Evolutionary conservation across 2,797 vertebrate species (phyloP).

Genomic region (Neosalanx taihuensis): DNA sequence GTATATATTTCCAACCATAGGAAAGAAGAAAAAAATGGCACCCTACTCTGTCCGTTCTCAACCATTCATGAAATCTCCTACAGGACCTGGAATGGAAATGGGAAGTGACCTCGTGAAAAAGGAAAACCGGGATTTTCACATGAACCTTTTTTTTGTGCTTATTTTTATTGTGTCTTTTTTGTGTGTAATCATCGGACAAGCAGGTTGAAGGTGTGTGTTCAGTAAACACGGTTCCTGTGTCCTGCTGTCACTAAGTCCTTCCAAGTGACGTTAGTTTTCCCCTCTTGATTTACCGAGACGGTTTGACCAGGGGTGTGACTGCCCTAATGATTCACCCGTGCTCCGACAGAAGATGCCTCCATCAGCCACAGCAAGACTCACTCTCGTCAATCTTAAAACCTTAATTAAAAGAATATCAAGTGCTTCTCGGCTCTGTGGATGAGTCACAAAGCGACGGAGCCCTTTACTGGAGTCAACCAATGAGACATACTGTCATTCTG

Average conservation of each 20-base stretch:
- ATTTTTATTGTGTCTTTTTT: constrained; percentile 48
- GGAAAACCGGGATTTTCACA: constrained; percentile 54
- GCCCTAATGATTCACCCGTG: constrained; percentile 43
- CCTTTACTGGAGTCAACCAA: background rate
- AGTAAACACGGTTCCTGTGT: constrained; percentile 30
- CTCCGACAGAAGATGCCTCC: constrained; percentile 55
- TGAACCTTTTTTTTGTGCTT: constrained; percentile 24
- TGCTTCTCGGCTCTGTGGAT: constrained; percentile 18
- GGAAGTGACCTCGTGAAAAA: constrained; percentile 66
- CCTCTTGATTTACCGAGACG: constrained; percentile 49
- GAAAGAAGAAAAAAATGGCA: constrained; percentile 31
- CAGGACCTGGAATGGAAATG: constrained; percentile 63
- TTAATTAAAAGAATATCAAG: constrained; percentile 54
- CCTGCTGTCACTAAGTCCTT: constrained; percentile 31
- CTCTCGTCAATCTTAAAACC: constrained; percentile 40
- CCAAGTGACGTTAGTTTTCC: constrained; percentile 20
- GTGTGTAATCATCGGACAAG: background rate
- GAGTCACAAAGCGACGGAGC: constrained; percentile 19
- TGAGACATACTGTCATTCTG: background rate
- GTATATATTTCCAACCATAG: constrained; percentile 45
- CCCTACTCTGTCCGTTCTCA: constrained; percentile 57
- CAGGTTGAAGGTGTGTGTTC: constrained; percentile 33
- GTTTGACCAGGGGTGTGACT: constrained; percentile 52
- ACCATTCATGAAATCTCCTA: constrained; percentile 68
- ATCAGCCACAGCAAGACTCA: constrained; percentile 45